Evolutionary conservation across 23 tunicate species (phyloP).

Genomic region (Styela plicata): DNA sequence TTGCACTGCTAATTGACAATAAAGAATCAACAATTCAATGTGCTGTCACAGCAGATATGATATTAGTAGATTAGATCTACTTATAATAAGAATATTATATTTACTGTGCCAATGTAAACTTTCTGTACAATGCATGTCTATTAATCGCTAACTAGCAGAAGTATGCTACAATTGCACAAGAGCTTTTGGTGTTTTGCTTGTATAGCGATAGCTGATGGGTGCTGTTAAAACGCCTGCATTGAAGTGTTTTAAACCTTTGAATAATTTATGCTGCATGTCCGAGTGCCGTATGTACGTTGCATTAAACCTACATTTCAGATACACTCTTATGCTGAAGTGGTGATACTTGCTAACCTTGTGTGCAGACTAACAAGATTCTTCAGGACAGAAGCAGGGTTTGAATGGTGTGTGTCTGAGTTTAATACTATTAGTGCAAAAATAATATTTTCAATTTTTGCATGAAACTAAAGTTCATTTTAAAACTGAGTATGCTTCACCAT

Average conservation of each 20-base stretch:
- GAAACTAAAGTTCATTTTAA: too few species aligned
- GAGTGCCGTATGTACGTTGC: background rate
- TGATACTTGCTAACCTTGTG: background rate
- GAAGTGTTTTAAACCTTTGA: background rate
- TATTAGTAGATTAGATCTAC: background rate
- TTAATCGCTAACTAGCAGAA: background rate
- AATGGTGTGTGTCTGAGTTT: background rate
- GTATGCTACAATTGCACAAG: background rate
- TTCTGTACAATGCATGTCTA: background rate
- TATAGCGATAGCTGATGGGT: too few species aligned
- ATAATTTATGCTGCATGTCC: background rate
- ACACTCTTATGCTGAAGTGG: background rate
- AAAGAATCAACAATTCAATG: too few species aligned
- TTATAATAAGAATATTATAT: background rate
- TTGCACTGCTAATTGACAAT: too few species aligned
- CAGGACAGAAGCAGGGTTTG: background rate
- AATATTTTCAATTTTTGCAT: too few species aligned
- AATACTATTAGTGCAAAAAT: too few species aligned
- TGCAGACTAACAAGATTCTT: background rate
- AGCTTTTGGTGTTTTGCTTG: background rate
- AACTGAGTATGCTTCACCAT: too few species aligned
- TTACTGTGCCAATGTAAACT: background rate
- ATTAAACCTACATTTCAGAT: background rate
- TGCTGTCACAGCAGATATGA: background rate
- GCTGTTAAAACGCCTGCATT: background rate